A percentile compares a stretch with the other conserved stretches of the same genome.
Evolutionary conservation across 2,113 vertebrate species (phyloP).

Genomic region (human): GRCh38 chr19:8815001-8815500

Average conservation of each 20-base stretch:
- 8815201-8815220: neutral
- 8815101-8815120: neutral
- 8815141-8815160: neutral
- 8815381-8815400: neutral
- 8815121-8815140: neutral
- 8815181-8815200: constrained; percentile 1
- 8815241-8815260: neutral
- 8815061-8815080: neutral
- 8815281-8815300: neutral
- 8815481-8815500: neutral
- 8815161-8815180: neutral
- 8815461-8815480: neutral
- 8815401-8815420: neutral
- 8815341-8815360: neutral
- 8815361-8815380: neutral
- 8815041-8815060: neutral
- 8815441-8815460: neutral
- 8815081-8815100: neutral
- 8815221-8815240: neutral
- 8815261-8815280: neutral
- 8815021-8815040: neutral
- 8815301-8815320: neutral
- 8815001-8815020: neutral
- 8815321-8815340: neutral
- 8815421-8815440: neutral